These are phyloP conservation scores for Pampusana beccarii DNA, from an alignment of 2,113 vertebrate species.

Conservation along the genomic window DNA sequence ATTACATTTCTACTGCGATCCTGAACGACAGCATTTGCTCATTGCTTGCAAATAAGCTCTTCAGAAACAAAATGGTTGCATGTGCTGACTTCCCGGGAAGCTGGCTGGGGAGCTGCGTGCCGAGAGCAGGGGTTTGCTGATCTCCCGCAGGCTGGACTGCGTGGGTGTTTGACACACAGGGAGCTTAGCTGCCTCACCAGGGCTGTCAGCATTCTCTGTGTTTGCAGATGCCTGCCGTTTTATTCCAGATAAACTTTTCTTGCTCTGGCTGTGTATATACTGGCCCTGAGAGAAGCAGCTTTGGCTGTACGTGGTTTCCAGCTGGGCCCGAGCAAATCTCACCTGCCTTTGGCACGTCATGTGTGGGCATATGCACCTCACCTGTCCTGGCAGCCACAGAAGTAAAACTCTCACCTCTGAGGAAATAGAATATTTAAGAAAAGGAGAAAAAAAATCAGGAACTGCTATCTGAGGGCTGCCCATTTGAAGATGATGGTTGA, in stretches of 20 bases:
- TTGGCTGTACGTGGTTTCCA: not conserved
- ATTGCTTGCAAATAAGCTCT: not conserved
- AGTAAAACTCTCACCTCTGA: not conserved
- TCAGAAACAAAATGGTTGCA: not conserved
- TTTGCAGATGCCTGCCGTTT: not conserved
- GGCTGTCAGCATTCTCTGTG: not conserved
- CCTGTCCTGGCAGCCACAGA: not conserved
- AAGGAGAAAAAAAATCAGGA: not conserved
- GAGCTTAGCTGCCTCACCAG: not conserved
- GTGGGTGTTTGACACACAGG: accelerated
- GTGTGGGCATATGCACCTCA: accelerated
- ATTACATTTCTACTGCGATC: not conserved
- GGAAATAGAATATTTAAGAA: not conserved
- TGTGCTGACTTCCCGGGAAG: accelerated
- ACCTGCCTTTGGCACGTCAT: accelerated
- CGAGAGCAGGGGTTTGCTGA: not conserved
- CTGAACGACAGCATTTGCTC: not conserved
- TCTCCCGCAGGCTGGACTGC: not conserved
- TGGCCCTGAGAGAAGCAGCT: not conserved
- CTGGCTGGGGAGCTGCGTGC: accelerated
- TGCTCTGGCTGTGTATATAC: not conserved
- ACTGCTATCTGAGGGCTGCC: not conserved
- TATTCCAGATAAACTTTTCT: not conserved
- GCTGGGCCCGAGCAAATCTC: not conserved
- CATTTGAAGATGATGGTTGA: accelerated